A percentile compares a stretch with the other conserved stretches of the same genome.
phyloP scores from a whole-genome alignment of 2,888 invertebrate genomes.

The Pharmacophagus antenor region DNA sequence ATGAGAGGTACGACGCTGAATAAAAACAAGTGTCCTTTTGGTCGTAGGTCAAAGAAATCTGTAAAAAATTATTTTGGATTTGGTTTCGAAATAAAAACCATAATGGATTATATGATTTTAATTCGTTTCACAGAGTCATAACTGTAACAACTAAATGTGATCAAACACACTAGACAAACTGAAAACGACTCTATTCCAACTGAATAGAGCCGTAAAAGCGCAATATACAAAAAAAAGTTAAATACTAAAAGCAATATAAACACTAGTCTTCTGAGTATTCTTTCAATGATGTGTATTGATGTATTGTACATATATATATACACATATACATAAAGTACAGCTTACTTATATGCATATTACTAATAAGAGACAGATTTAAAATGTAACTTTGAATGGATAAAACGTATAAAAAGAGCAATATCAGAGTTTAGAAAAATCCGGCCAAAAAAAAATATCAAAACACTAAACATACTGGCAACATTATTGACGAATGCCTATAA shows the following conservation, averaged over 20 bases:
- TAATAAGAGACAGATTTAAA: too few relatives aligned
- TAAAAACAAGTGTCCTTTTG: too few relatives aligned
- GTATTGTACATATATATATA: background rate
- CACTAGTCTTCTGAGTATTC: slow-evolving; percentile 47
- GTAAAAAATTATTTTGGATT: background rate
- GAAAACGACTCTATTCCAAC: background rate
- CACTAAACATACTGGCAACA: too few relatives aligned
- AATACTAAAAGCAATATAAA: slow-evolving; percentile 13
- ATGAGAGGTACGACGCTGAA: too few relatives aligned
- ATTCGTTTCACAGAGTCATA: slow-evolving; percentile 38
- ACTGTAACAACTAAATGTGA: slow-evolving; percentile 32
- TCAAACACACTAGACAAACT: slow-evolving; percentile 33
- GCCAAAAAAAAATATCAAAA: too few relatives aligned
- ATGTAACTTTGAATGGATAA: too few relatives aligned
- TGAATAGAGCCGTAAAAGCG: slow-evolving; percentile 3
- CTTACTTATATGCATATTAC: background rate
- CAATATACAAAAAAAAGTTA: background rate
- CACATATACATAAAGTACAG: background rate
- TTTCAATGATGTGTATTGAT: slow-evolving; percentile 5
- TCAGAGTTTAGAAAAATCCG: too few relatives aligned
- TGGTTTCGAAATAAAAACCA: slow-evolving; percentile 1
- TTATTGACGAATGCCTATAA: too few relatives aligned
- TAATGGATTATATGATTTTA: slow-evolving; percentile 38
- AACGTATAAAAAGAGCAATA: too few relatives aligned
- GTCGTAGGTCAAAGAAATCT: background rate